A percentile compares a stretch with the other conserved stretches of the same genome.
These are phyloP conservation scores for Adineta ricciae DNA, from an alignment of 2,888 invertebrate species.

Conservation along the genomic window DNA sequence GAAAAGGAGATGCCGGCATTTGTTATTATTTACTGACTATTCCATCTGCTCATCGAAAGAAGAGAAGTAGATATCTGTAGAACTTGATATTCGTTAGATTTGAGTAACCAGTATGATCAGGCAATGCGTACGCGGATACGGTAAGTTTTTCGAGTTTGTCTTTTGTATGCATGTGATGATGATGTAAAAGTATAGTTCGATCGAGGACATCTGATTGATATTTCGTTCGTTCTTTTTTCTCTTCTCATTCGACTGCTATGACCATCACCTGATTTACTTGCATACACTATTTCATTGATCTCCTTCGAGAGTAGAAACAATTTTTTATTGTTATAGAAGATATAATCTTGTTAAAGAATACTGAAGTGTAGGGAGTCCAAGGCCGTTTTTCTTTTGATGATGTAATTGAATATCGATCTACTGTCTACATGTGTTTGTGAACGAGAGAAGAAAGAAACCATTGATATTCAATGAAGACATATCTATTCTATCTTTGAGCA, in stretches of 20 bases:
- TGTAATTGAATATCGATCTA: slow-evolving; percentile 7
- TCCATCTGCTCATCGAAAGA: not conserved
- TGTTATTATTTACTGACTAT: not conserved
- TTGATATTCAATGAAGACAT: not conserved
- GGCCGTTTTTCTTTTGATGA: not conserved
- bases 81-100: not conserved
- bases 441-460: not conserved
- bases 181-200: too few relatives aligned
- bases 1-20: not conserved
- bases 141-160: not conserved
- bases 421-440: not conserved
- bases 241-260: not conserved
- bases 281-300: not conserved
- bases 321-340: not conserved
- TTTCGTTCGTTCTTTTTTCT: too few relatives aligned
- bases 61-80: not conserved
- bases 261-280: not conserved
- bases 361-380: not conserved
- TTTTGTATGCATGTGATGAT: too few relatives aligned
- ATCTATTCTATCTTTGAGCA: too few relatives aligned
- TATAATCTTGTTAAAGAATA: not conserved
- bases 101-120: not conserved
- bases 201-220: too few relatives aligned
- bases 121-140: not conserved
- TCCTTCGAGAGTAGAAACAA: not conserved